phyloP scores from a whole-genome alignment of 2,797 vertebrate genomes.

The Pseudotriccus pelzelni region DNA sequence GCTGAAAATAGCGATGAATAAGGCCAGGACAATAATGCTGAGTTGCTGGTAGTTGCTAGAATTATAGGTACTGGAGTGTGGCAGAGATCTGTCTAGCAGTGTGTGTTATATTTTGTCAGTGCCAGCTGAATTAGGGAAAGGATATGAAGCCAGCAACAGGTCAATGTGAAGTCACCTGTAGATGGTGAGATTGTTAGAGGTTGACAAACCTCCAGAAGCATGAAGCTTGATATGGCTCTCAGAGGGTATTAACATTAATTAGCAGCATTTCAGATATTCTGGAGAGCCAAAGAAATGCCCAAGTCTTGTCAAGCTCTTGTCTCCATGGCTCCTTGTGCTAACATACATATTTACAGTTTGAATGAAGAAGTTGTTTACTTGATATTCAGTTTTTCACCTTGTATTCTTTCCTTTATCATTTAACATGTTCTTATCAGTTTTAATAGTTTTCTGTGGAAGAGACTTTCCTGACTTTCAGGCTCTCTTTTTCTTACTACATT shows the following conservation, averaged over 20 bases:
- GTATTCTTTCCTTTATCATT: background rate
- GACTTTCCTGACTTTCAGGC: background rate
- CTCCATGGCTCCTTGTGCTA: background rate
- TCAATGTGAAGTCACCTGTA: background rate
- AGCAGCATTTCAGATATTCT: background rate
- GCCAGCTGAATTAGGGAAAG: background rate
- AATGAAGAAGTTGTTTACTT: background rate
- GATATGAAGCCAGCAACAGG: background rate
- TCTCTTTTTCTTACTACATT: background rate
- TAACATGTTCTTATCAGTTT: background rate
- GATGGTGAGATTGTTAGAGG: background rate
- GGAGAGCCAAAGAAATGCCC: background rate
- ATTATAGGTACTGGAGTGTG: background rate
- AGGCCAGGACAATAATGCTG: rapidly evolving
- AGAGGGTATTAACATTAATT: background rate
- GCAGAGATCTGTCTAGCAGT: background rate
- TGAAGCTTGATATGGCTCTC: background rate
- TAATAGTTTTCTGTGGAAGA: background rate
- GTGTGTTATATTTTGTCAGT: background rate
- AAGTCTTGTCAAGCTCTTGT: background rate
- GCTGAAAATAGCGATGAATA: background rate
- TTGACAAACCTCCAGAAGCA: background rate
- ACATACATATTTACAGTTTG: background rate
- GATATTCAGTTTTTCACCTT: background rate
- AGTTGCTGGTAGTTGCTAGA: background rate